Percentiles rank a stretch among this genome's conserved stretches.
Evolutionary conservation across 2,888 invertebrate species (phyloP).

Genomic region (Epirrita christyi): DNA sequence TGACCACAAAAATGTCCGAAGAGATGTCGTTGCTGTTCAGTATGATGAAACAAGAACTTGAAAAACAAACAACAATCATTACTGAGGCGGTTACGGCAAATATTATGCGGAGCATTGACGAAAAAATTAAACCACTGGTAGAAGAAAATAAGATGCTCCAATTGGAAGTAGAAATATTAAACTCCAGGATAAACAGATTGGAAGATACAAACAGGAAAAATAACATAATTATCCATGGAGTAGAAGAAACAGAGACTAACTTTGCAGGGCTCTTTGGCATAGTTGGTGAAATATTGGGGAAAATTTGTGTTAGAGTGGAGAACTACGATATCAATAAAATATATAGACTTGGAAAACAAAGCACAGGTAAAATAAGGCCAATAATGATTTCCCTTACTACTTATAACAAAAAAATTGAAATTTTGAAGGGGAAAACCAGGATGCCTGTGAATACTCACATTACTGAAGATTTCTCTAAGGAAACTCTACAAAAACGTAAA

Average conservation of each 20-base stretch:
- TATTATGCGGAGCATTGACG: conserved; percentile 14
- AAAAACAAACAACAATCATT: conserved; percentile 9
- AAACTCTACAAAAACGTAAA: conserved; percentile 15
- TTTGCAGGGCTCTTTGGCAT: conserved; percentile 5
- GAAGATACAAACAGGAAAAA: conserved; percentile 24
- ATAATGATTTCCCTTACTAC: conserved; percentile 22
- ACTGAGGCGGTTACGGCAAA: conserved; percentile 3
- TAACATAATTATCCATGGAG: conserved; percentile 27
- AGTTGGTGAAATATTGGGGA: neutral
- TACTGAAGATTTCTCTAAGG: conserved; percentile 31
- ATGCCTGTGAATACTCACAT: conserved; percentile 20
- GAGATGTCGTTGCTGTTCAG: conserved; percentile 16
- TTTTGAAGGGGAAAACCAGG: conserved; percentile 24
- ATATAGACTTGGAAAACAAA: conserved; percentile 24
- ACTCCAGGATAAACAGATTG: conserved; percentile 18
- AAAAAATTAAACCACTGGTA: conserved; percentile 21
- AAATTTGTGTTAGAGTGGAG: conserved; percentile 1
- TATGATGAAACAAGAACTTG: conserved; percentile 23
- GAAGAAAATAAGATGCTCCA: conserved; percentile 26
- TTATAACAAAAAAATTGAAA: conserved; percentile 18
- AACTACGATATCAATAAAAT: neutral
- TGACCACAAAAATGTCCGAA: conserved; percentile 5
- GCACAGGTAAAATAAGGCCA: conserved; percentile 22
- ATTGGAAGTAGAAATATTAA: conserved; percentile 22
- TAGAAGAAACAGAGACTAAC: conserved; percentile 22